Base-by-base conservation (phyloP, 2,797 vertebrate genomes). In the Phrynocephalus forsythii region DNA sequence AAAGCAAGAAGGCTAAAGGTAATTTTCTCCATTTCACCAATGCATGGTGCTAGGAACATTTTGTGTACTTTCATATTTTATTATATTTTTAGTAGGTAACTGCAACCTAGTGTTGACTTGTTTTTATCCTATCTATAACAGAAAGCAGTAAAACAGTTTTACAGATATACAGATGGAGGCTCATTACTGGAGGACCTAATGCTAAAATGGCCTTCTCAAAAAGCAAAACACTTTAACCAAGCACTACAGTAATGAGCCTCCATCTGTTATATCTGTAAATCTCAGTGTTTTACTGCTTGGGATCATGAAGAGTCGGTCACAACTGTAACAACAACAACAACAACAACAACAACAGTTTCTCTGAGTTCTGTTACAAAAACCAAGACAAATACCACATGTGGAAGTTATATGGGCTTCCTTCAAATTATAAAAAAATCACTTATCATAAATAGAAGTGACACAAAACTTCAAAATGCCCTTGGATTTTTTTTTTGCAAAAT, bases 1-100 rank as follows among this genome's bases (percentile, higher is more conserved):
- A 10, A 83, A 69, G 90, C 69, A 24, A 24, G 56, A 85, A 85
- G 28, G 7, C 52, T 50, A 63, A 82, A 2, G 76, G 67, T 48
- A 79, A 75, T 67, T 56, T 33, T 79, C 24, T 69, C 77, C 9
- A 26, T 81, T 30, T 50, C 89, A 68, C 11, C 89, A 91, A 44
- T 85, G 24, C 24, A 79, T 76, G 9, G 44, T 28, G 69, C 15
- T 30, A n/a, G 30, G 15, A 50, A 44, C 33, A 48, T 6, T 26
- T 48, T 48, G 63, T 30, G 18, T 38, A 48, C 38, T 48, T 50
- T 30, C 60, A 22, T 30, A n/a, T n/a, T 30, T 56, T 56, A 56
- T 56, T 56, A 56, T 56, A 56, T 13, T 56, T 56, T 56, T 13
- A 56, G 52, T 11, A 56, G 52, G 52, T 77, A 69, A 80, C 60